Conservation (phyloP, 2,888 invertebrate species). For the Smittia aterrima region DNA sequence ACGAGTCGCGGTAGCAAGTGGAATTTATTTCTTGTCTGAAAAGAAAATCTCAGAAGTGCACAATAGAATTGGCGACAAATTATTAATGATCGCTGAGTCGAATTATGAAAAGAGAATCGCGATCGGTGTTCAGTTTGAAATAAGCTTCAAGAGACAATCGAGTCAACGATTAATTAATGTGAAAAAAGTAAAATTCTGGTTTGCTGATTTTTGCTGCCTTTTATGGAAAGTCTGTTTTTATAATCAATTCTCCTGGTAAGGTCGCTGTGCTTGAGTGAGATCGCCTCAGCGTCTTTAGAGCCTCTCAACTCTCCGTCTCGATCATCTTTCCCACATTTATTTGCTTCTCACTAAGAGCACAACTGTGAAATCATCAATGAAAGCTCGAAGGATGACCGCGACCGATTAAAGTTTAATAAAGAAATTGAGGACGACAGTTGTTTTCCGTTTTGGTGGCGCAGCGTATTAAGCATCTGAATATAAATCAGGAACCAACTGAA, state of each 20-base stretch:
- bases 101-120: no score
- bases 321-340: conserved; percentile 2
- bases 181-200: conserved; percentile 8
- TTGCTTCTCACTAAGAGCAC: background rate
- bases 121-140: background rate
- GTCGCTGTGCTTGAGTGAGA: conserved; percentile 8
- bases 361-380: background rate
- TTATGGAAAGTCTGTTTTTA: background rate
- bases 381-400: background rate
- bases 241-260: conserved; percentile 4
- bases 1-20: background rate
- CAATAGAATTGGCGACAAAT: no score
- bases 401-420: background rate
- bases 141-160: background rate
- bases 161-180: background rate
- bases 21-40: background rate
- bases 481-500: conserved; percentile 25
- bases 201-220: conserved; percentile 8
- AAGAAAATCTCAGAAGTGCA: no score
- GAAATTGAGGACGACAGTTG: conserved; percentile 6
- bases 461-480: conserved; percentile 8
- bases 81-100: no score
- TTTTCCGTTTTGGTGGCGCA: background rate
- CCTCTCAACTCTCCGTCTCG: background rate
- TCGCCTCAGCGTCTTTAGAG: background rate